A percentile compares a stretch with the other conserved stretches of the same genome.
Conservation (phyloP, 2,113 vertebrate genomes). For the Gulo gulo region DNA sequence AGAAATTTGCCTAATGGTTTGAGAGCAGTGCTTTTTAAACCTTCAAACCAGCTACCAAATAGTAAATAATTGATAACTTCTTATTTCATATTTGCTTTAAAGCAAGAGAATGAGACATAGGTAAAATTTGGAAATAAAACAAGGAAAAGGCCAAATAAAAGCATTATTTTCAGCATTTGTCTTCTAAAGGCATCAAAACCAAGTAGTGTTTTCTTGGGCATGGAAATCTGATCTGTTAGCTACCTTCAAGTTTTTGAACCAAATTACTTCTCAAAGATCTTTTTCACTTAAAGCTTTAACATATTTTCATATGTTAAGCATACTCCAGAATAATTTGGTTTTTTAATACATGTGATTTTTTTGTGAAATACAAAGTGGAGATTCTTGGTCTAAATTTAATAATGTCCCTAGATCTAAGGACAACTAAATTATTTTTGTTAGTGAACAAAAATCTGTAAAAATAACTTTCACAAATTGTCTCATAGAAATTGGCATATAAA, state of each 20-base stretch:
- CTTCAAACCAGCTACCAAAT: conserved; percentile 5
- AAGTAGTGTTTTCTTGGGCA: neutral
- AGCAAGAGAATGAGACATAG: neutral
- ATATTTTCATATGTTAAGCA: neutral
- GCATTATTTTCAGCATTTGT: neutral
- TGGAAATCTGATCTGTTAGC: conserved; percentile 11
- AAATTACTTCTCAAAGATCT: conserved; percentile 43
- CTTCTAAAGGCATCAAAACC: neutral
- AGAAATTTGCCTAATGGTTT: neutral
- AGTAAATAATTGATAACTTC: neutral
- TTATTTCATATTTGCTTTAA: neutral
- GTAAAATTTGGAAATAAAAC: neutral
- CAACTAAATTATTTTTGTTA: neutral
- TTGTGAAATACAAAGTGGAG: conserved; percentile 23
- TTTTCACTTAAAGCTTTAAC: neutral
- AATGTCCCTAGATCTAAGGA: neutral
- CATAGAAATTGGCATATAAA: neutral
- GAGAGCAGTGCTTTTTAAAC: neutral
- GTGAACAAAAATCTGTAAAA: neutral
- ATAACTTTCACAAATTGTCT: neutral
- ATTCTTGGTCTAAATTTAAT: conserved; percentile 21
- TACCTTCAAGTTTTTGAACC: neutral
- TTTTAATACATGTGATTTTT: neutral
- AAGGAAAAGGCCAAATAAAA: neutral
- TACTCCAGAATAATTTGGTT: neutral